Percentiles rank a stretch among this genome's conserved stretches.
These are phyloP conservation scores for Ctenoplectra terminalis DNA, from an alignment of 1,140 invertebrate genomes.

Conservation along the genomic window DNA sequence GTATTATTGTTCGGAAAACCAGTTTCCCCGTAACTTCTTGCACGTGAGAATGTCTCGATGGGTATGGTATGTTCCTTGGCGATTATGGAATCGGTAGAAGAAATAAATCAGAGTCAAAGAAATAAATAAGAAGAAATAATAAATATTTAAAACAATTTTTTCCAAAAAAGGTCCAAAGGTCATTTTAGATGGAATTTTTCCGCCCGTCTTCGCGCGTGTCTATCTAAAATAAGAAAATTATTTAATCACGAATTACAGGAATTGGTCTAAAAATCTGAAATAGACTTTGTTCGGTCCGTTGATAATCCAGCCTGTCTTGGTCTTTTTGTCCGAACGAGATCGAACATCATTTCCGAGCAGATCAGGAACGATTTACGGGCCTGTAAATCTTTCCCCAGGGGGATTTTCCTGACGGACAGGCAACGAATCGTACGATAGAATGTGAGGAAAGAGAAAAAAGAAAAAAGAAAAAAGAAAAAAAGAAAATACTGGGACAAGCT, in stretches of 20 bases:
- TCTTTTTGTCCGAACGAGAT: constrained; percentile 45
- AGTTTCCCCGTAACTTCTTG: constrained; percentile 52
- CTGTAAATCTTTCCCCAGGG: constrained; percentile 55
- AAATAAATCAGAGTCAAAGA: neutral
- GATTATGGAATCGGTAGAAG: constrained; percentile 36
- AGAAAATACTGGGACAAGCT: constrained; percentile 27
- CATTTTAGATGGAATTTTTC: neutral
- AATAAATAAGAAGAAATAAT: no score
- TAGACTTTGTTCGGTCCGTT: neutral
- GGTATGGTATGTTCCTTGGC: constrained; percentile 3
- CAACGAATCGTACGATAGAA: constrained; percentile 52
- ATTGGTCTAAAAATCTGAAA: neutral
- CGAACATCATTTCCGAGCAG: constrained; percentile 61
- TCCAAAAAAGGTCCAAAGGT: neutral
- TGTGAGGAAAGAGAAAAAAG: neutral
- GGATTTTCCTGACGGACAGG: constrained; percentile 55
- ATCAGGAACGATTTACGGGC: constrained; percentile 66
- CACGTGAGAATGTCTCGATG: constrained; percentile 11
- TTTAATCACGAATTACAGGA: neutral
- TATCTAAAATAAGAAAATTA: neutral
- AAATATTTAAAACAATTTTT: no score
- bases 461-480: constrained; percentile 10
- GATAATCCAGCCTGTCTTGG: constrained; percentile 23
- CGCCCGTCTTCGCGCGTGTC: neutral
- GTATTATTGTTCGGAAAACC: constrained; percentile 55